Evolutionary conservation across 2,113 vertebrate genomes (phyloP).

Genomic region (Odocoileus hemionus): DNA sequence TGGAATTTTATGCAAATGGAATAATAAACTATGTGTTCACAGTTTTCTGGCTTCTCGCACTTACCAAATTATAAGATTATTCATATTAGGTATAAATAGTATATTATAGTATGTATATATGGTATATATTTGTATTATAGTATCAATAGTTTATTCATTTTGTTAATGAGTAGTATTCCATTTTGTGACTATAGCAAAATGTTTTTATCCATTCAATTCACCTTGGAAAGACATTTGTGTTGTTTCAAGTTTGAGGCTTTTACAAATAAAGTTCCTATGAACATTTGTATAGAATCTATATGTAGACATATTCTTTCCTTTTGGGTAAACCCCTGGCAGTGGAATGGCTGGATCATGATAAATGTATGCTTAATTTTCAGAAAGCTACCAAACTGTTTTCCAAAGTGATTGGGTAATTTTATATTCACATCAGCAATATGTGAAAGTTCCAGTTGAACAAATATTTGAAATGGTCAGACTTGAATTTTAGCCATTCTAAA

Average conservation of each 20-base stretch:
- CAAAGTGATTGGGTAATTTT: background rate
- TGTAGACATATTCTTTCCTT: background rate
- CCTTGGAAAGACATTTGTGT: background rate
- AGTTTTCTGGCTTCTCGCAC: background rate
- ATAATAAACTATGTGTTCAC: background rate
- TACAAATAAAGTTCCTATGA: background rate
- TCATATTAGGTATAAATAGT: background rate
- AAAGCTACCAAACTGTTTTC: background rate
- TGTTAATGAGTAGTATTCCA: background rate
- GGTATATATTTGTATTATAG: background rate
- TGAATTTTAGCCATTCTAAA: background rate
- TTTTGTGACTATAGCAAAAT: background rate
- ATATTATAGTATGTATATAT: background rate
- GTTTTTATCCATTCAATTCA: background rate
- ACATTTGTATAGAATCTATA: background rate
- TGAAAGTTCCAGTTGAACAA: background rate
- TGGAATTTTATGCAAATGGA: background rate
- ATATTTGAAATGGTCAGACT: background rate
- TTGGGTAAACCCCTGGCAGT: background rate
- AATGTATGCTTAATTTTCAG: background rate
- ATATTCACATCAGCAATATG: background rate
- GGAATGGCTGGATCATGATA: background rate
- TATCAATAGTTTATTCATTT: background rate
- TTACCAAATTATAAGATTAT: background rate
- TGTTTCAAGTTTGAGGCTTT: background rate